Conservation (phyloP, 2,797 vertebrate species). For the Tympanoctomys barrerae region DNA sequence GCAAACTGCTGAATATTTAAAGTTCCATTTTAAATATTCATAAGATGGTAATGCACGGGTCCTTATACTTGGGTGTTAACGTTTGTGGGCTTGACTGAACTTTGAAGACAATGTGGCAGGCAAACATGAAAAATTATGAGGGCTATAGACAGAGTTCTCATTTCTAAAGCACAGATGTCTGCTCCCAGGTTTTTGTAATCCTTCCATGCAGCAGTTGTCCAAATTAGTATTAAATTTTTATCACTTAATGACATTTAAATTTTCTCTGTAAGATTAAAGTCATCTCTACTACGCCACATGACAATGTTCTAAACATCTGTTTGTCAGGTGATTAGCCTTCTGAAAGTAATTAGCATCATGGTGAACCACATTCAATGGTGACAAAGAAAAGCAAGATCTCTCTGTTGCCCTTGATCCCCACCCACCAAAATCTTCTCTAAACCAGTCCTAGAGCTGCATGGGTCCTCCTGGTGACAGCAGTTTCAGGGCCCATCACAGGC, state of each 20-base stretch:
- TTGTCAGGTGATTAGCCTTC: not conserved
- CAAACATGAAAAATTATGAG: accelerated
- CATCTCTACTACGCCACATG: not conserved
- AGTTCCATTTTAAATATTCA: not conserved
- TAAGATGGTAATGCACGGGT: not conserved
- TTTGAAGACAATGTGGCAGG: not conserved
- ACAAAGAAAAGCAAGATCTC: not conserved
- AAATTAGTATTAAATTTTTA: not conserved
- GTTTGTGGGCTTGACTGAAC: not conserved
- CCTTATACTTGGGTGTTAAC: not conserved
- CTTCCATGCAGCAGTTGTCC: not conserved
- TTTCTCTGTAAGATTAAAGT: not conserved
- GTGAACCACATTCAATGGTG: not conserved
- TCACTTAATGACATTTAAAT: conserved; percentile 11
- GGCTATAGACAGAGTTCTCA: accelerated
- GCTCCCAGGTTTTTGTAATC: not conserved
- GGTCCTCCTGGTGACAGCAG: too few relatives aligned
- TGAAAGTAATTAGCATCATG: not conserved
- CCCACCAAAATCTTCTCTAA: too few relatives aligned
- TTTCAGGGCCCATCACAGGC: not conserved
- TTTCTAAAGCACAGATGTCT: not conserved
- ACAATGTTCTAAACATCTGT: not conserved
- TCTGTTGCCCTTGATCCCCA: too few relatives aligned
- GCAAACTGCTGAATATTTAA: not conserved
- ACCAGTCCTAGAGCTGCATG: not conserved